Evolutionary conservation across 1,140 invertebrate genomes (phyloP).

Genomic region (Sinonovacula constricta): DNA sequence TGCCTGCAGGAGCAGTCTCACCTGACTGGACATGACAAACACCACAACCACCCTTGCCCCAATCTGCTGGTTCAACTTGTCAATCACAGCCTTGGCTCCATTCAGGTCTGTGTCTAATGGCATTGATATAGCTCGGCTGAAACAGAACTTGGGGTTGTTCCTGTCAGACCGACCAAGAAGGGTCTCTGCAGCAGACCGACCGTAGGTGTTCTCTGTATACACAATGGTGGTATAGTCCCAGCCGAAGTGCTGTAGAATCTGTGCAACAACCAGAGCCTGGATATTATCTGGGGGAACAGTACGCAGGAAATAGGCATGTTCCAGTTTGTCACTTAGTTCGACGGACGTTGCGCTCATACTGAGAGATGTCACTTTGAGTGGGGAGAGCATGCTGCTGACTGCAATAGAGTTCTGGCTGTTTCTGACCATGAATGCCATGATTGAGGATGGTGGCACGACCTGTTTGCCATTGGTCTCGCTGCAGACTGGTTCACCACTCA

Average conservation of each 20-base stretch:
- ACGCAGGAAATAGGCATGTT: constrained; percentile 86
- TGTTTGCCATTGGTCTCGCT: constrained; percentile 51
- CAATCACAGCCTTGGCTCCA: constrained; percentile 78
- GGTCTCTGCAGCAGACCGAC: constrained; percentile 79
- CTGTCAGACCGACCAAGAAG: constrained; percentile 61
- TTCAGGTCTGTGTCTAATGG: constrained; percentile 60
- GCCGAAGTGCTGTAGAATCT: constrained; percentile 83
- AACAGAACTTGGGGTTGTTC: constrained; percentile 52
- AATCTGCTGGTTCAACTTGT: constrained; percentile 82
- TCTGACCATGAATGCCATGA: constrained; percentile 67
- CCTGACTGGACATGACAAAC: constrained; percentile 86
- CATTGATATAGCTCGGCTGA: constrained; percentile 57
- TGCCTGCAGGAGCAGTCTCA: constrained; percentile 81
- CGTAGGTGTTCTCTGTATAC: constrained; percentile 83
- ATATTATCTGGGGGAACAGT: constrained; percentile 86
- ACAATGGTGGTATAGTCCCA: constrained; percentile 90
- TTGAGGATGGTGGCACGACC: constrained; percentile 65
- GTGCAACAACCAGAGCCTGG: constrained; percentile 86
- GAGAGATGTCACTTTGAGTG: constrained; percentile 78
- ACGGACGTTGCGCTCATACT: constrained; percentile 89
- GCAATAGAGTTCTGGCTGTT: constrained; percentile 67
- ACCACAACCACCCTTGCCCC: constrained; percentile 84
- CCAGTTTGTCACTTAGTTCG: constrained; percentile 80
- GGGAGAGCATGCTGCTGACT: constrained; percentile 65
- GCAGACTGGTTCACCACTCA: constrained; percentile 72